These are phyloP conservation scores for Otis tarda DNA, from an alignment of 2,113 vertebrate genomes.

Conservation along the genomic window DNA sequence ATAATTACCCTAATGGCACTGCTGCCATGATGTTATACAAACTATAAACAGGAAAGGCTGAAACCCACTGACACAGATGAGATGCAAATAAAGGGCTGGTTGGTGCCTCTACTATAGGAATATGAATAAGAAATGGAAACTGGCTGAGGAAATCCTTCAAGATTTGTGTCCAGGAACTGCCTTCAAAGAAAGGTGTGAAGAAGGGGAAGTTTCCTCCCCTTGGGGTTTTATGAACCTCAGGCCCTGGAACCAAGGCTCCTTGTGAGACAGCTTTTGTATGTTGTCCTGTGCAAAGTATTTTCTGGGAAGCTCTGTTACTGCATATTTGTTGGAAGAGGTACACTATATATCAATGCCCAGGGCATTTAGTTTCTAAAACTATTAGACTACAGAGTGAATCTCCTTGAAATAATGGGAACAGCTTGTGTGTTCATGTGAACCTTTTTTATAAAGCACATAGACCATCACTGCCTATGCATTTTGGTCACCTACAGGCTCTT, in stretches of 20 bases:
- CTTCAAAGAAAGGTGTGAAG: background rate
- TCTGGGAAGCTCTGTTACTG: background rate
- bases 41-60: slow-evolving; percentile 55
- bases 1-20: slow-evolving; percentile 40
- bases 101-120: background rate
- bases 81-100: background rate
- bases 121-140: background rate
- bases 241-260: background rate
- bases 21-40: background rate
- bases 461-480: background rate
- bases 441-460: background rate
- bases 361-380: background rate
- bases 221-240: background rate
- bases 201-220: background rate
- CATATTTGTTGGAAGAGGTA: background rate
- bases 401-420: background rate
- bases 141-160: background rate
- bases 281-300: background rate
- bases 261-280: background rate
- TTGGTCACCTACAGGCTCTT: background rate
- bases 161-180: background rate
- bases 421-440: background rate
- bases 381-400: background rate
- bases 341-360: background rate
- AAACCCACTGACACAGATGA: slow-evolving; percentile 40